A percentile compares a stretch with the other conserved stretches of the same genome.
phyloP scores from a whole-genome alignment of 2,888 invertebrate genomes.

The Macaria liturata region DNA sequence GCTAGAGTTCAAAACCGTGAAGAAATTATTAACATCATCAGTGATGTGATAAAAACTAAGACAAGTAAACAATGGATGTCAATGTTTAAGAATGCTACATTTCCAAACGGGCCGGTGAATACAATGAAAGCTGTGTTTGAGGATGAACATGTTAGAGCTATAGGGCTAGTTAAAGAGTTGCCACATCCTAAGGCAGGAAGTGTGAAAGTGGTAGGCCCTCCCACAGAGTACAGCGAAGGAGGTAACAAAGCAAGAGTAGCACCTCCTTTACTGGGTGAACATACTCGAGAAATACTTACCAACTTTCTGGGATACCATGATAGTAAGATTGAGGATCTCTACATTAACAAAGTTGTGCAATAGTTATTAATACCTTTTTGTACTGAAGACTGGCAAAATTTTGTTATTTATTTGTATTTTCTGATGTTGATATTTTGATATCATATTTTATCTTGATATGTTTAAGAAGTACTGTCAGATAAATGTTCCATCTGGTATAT shows the following conservation, averaged over 20 bases:
- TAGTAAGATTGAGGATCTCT: constrained; percentile 82
- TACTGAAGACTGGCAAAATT: neutral
- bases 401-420: constrained; percentile 6
- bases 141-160: constrained; percentile 92
- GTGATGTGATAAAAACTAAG: constrained; percentile 81
- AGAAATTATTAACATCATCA: constrained; percentile 85
- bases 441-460: constrained; percentile 20
- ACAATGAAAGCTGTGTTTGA: constrained; percentile 92
- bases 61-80: constrained; percentile 89
- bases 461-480: constrained; percentile 10
- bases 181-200: constrained; percentile 87
- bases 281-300: constrained; percentile 90
- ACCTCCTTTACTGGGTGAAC: constrained; percentile 94
- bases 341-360: constrained; percentile 64
- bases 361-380: constrained; percentile 32
- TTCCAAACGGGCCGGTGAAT: constrained; percentile 96
- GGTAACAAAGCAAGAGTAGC: constrained; percentile 87
- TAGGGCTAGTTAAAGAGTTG: constrained; percentile 88
- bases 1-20: constrained; percentile 90
- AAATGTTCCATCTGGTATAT: neutral
- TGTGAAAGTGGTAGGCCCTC: constrained; percentile 92
- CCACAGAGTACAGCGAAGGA: constrained; percentile 91
- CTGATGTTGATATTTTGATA: constrained; percentile 16
- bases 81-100: constrained; percentile 88
- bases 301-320: constrained; percentile 85